Conservation (phyloP, 2,113 vertebrate species). For the Macquaria ambigua region DNA sequence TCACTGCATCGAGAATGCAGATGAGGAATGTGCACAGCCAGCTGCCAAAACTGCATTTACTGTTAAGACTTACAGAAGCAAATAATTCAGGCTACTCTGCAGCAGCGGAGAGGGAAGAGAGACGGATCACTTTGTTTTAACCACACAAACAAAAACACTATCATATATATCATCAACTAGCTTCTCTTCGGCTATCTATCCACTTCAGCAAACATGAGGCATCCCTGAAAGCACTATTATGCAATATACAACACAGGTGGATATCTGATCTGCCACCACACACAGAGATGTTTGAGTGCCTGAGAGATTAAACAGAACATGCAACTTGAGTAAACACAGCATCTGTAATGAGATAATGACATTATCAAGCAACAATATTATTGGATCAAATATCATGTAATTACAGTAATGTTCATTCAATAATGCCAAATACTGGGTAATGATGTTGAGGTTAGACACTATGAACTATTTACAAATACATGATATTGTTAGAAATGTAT, state of each 20-base stretch:
- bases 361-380: neutral
- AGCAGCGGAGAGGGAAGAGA: neutral
- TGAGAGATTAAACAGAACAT: constrained; percentile 1
- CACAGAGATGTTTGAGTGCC: neutral
- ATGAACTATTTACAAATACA: neutral
- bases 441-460: neutral
- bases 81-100: constrained; percentile 14
- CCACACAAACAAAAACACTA: constrained; percentile 3
- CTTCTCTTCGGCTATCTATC: neutral
- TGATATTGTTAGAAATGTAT: neutral
- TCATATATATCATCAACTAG: neutral
- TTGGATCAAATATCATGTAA: neutral
- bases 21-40: constrained; percentile 4
- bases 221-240: constrained; percentile 17
- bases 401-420: neutral
- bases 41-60: constrained; percentile 60
- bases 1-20: constrained; percentile 5
- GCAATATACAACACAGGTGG: constrained; percentile 34
- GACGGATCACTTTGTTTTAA: constrained; percentile 4
- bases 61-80: constrained; percentile 42
- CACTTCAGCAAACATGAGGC: constrained; percentile 15
- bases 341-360: neutral
- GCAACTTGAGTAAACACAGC: neutral
- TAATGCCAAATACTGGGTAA: neutral
- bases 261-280: constrained; percentile 8